A percentile compares a stretch with the other conserved stretches of the same genome.
Evolutionary conservation across 2,113 vertebrate genomes (phyloP).

Genomic region (Periophthalmus modestus): DNA sequence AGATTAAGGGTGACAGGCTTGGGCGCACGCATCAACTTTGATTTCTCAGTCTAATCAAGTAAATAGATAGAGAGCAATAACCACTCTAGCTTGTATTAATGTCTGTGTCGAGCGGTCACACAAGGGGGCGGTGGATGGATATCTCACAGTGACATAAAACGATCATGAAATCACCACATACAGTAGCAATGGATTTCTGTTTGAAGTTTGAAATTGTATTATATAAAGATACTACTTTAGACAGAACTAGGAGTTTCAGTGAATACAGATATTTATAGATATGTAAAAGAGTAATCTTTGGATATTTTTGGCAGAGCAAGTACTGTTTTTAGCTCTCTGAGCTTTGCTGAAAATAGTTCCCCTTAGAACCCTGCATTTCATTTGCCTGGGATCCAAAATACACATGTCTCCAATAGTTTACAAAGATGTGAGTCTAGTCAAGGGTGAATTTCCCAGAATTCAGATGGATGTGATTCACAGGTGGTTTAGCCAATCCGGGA

Average conservation of each 20-base stretch:
- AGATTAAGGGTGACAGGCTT: slow-evolving; percentile 1
- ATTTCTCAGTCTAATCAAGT: slow-evolving; percentile 5
- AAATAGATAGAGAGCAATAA: slow-evolving; percentile 7
- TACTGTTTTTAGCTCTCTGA: slow-evolving; percentile 27
- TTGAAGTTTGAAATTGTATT: not conserved
- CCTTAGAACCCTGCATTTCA: slow-evolving; percentile 33
- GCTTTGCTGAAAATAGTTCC: slow-evolving; percentile 53
- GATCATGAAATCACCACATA: not conserved
- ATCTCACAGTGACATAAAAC: not conserved
- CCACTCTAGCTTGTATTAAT: slow-evolving; percentile 17
- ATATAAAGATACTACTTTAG: not conserved
- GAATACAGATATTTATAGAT: slow-evolving; percentile 41
- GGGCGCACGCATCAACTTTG: slow-evolving; percentile 8
- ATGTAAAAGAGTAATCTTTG: not conserved
- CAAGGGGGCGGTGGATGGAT: not conserved
- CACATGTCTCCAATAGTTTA: no score
- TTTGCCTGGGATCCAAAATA: not conserved
- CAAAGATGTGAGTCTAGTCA: no score
- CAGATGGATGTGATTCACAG: no score
- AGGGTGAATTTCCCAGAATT: no score
- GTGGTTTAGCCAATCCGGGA: no score
- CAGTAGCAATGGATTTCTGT: not conserved
- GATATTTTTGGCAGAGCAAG: slow-evolving; percentile 10
- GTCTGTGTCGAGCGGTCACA: slow-evolving; percentile 1
- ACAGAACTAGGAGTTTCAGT: slow-evolving; percentile 9